A percentile compares a stretch with the other conserved stretches of the same genome.
phyloP scores from a whole-genome alignment of 53 echinoderm and acorn worm genomes.

The Echinarachnius parma region DNA sequence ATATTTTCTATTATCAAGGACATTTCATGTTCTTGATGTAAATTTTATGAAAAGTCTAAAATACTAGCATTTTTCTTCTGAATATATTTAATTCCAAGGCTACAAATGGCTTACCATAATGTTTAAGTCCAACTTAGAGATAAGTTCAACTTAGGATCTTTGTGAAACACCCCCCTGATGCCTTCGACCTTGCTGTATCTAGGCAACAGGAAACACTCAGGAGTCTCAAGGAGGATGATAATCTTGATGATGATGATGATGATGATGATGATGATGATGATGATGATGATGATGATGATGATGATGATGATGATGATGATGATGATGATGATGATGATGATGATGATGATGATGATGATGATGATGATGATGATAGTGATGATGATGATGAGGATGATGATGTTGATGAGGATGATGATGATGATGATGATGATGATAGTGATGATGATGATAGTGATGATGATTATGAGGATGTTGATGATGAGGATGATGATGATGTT shows the following conservation, averaged over 20 bases:
- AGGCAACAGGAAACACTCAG: no score
- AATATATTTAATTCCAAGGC: no score
- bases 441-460: constrained; percentile 9
- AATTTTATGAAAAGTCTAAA: no score
- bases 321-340: constrained; percentile 5
- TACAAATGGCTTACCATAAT: no score
- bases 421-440: constrained; percentile 7
- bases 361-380: not conserved
- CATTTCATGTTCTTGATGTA: no score
- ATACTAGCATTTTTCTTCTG: no score
- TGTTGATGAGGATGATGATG: not conserved
- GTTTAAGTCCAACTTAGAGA: no score
- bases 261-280: constrained; percentile 9
- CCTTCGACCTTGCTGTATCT: no score
- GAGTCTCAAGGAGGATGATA: no score
- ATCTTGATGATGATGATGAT: not conserved
- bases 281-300: constrained; percentile 12
- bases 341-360: constrained; percentile 16
- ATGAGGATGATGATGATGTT: constrained; percentile 7
- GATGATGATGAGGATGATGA: constrained; percentile 9
- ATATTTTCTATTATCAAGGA: no score
- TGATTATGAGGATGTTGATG: constrained; percentile 1
- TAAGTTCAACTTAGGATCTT: no score
- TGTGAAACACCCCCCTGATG: no score
- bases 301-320: constrained; percentile 7